Percentiles rank a stretch among this genome's conserved stretches.
Evolutionary conservation across 2,888 invertebrate genomes (phyloP).

Genomic region (Nymphalis polychloros): DNA sequence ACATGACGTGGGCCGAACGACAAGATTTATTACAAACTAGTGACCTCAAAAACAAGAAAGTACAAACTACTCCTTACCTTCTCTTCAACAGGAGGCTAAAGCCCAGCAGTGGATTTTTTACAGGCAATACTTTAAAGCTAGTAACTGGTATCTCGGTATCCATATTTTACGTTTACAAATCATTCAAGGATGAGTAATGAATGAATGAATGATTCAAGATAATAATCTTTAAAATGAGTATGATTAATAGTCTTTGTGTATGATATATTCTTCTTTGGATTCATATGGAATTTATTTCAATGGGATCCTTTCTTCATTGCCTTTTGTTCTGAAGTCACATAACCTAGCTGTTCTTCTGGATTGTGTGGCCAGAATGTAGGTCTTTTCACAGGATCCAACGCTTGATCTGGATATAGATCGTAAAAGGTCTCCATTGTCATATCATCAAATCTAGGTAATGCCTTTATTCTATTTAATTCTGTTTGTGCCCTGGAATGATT

Average conservation of each 20-base stretch:
- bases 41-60: too few relatives aligned
- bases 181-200: not conserved
- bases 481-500: conserved; percentile 45
- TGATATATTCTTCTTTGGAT: not conserved
- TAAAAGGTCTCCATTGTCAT: conserved; percentile 67
- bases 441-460: conserved; percentile 62
- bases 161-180: conserved; percentile 1
- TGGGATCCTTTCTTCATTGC: conserved; percentile 36
- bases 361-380: conserved; percentile 72
- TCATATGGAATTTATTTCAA: not conserved
- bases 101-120: too few relatives aligned
- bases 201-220: conserved; percentile 3
- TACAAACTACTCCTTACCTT: too few relatives aligned
- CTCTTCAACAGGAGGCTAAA: too few relatives aligned
- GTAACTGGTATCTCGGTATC: too few relatives aligned
- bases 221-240: conserved; percentile 1
- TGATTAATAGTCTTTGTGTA: not conserved
- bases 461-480: conserved; percentile 55
- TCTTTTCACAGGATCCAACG: conserved; percentile 58
- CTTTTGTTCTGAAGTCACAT: conserved; percentile 47
- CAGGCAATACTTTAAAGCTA: too few relatives aligned
- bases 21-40: too few relatives aligned
- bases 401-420: conserved; percentile 55
- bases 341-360: conserved; percentile 63
- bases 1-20: too few relatives aligned